A percentile compares a stretch with the other conserved stretches of the same genome.
These are phyloP conservation scores for Perccottus glenii DNA, from an alignment of 2,113 vertebrate genomes.

Conservation along the genomic window DNA sequence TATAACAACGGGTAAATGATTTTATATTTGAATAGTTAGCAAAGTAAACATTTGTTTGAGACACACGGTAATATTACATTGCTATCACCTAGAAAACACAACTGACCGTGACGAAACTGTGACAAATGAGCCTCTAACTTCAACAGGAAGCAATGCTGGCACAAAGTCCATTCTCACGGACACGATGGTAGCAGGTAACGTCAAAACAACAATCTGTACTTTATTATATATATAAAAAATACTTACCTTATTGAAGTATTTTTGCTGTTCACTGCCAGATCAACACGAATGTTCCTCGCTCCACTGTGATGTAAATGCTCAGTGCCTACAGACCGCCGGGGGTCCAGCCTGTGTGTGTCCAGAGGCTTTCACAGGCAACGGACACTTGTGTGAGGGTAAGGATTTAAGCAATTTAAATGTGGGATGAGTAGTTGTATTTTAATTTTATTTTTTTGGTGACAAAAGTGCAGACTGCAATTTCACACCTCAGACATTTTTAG, in stretches of 20 bases:
- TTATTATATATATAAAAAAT: not conserved
- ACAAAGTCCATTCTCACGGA: conserved; percentile 68
- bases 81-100: conserved; percentile 38
- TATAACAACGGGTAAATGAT: conserved; percentile 62
- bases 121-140: conserved; percentile 7
- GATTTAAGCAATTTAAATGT: not conserved
- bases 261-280: conserved; percentile 70
- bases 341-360: conserved; percentile 81
- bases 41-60: not conserved
- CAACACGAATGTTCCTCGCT: conserved; percentile 79
- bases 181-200: conserved; percentile 88
- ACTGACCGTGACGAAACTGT: conserved; percentile 40
- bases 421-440: no score
- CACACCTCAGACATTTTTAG: no score
- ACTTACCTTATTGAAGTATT: not conserved
- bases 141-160: conserved; percentile 9
- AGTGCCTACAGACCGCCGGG: conserved; percentile 77
- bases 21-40: not conserved
- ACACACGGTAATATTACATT: no score
- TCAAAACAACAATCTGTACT: not conserved
- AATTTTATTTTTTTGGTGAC: no score
- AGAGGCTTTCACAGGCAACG: conserved; percentile 84
- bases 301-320: conserved; percentile 80
- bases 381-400: conserved; percentile 85
- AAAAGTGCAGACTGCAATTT: no score